phyloP scores from a whole-genome alignment of 2,888 invertebrate genomes.

The Pediacus dermestoides region DNA sequence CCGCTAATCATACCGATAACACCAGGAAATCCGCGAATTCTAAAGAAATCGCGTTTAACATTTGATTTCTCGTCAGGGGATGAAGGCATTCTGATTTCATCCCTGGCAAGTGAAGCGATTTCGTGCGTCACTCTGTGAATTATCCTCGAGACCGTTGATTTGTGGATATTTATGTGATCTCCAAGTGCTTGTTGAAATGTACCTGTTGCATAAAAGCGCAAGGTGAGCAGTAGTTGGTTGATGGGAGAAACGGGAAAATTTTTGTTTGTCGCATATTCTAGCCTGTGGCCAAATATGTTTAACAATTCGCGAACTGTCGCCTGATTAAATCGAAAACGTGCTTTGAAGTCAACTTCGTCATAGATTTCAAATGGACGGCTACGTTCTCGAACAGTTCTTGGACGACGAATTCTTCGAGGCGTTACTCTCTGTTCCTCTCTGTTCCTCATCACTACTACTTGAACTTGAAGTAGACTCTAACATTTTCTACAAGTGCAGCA shows the following conservation, averaged over 20 bases:
- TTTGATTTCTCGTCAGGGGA: slow-evolving; percentile 4
- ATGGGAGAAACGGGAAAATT: slow-evolving; percentile 10
- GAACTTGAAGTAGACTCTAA: too few relatives aligned
- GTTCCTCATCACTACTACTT: too few relatives aligned
- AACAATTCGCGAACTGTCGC: background rate
- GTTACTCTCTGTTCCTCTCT: too few relatives aligned
- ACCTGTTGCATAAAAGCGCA: slow-evolving; percentile 15
- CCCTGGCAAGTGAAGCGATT: slow-evolving; percentile 5
- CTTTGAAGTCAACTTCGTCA: background rate
- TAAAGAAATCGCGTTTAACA: slow-evolving; percentile 1
- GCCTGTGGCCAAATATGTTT: background rate
- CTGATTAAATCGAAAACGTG: background rate
- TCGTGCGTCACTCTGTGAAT: slow-evolving; percentile 9
- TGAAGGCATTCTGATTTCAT: slow-evolving; percentile 11
- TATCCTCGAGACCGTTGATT: slow-evolving; percentile 7
- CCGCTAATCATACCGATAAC: too few relatives aligned
- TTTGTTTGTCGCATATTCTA: slow-evolving; percentile 5
- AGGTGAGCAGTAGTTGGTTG: slow-evolving; percentile 8
- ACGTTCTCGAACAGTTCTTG: too few relatives aligned
- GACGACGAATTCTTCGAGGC: too few relatives aligned
- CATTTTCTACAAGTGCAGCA: too few relatives aligned
- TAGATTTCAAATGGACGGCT: slow-evolving; percentile 4
- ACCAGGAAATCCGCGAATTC: too few relatives aligned
- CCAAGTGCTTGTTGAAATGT: slow-evolving; percentile 8
- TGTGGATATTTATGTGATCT: slow-evolving; percentile 8